Percentiles rank a stretch among this genome's conserved stretches.
phyloP scores from a whole-genome alignment of 1,140 invertebrate genomes.

The Physella acuta region DNA sequence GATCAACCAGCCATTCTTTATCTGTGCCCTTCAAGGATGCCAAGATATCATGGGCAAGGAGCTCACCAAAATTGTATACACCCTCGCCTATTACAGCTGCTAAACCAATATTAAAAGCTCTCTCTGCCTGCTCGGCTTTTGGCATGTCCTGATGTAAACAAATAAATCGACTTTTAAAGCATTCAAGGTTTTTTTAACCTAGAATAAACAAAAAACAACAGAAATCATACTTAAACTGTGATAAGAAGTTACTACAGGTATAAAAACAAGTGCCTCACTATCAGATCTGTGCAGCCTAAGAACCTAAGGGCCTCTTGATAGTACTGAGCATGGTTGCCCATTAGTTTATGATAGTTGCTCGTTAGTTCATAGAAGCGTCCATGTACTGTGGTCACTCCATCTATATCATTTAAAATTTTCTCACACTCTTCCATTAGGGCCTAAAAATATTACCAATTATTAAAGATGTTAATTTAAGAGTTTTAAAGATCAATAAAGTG shows the following conservation, averaged over 20 bases:
- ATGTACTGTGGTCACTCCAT: conserved; percentile 91
- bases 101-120: conserved; percentile 88
- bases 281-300: conserved; percentile 86
- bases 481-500: no score
- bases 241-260: no score
- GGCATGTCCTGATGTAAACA: conserved; percentile 36
- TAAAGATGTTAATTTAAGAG: no score
- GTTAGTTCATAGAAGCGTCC: conserved; percentile 93
- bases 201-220: no score
- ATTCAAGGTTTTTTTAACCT: no score
- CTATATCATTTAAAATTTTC: conserved; percentile 80
- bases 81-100: conserved; percentile 92
- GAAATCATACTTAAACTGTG: no score
- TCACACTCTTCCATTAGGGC: conserved; percentile 89
- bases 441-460: no score
- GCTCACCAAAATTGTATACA: conserved; percentile 96
- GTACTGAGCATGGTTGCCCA: conserved; percentile 88
- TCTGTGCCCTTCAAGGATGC: conserved; percentile 78
- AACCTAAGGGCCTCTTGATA: conserved; percentile 93
- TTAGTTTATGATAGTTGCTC: conserved; percentile 83
- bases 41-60: conserved; percentile 91
- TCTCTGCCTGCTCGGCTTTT: conserved; percentile 73
- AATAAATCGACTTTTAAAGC: background rate
- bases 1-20: conserved; percentile 85
- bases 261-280: conserved; percentile 36